phyloP scores from a whole-genome alignment of 2,797 vertebrate species.

The Sebastes kiyomatsui region DNA sequence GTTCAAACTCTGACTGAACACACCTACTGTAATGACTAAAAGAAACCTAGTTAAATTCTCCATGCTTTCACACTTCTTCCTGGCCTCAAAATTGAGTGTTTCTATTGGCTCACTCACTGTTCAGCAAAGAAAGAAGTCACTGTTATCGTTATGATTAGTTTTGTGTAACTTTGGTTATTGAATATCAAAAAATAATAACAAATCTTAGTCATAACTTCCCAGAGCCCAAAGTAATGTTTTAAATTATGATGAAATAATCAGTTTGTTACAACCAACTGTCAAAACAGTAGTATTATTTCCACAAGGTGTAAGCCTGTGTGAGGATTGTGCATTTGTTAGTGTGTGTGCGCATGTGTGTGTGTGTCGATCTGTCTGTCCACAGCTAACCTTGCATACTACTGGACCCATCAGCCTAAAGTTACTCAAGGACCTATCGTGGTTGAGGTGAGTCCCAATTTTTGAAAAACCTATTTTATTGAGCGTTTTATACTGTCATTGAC shows the following conservation, averaged over 20 bases:
- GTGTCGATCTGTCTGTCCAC: background rate
- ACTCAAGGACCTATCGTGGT: background rate
- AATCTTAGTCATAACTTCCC: background rate
- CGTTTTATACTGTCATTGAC: too few relatives aligned
- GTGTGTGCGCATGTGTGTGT: background rate
- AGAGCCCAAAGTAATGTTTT: background rate
- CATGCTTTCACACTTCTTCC: conserved; percentile 44
- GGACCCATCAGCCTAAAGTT: background rate
- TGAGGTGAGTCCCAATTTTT: too few relatives aligned
- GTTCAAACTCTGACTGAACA: background rate
- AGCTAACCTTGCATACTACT: background rate
- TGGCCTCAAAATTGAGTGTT: background rate
- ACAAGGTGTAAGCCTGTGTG: background rate
- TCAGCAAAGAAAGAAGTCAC: background rate
- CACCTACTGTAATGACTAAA: background rate
- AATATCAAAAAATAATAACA: background rate
- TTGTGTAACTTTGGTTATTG: background rate
- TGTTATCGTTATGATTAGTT: background rate
- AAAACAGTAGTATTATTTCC: background rate
- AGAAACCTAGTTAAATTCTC: conserved; percentile 6
- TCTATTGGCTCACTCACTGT: conserved; percentile 30
- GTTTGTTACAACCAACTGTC: background rate
- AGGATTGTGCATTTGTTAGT: background rate
- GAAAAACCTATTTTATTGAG: too few relatives aligned
- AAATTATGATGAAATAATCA: background rate